Evolutionary conservation across 1,140 invertebrate genomes (phyloP).

Genomic region (Hylyphantes graminicola): DNA sequence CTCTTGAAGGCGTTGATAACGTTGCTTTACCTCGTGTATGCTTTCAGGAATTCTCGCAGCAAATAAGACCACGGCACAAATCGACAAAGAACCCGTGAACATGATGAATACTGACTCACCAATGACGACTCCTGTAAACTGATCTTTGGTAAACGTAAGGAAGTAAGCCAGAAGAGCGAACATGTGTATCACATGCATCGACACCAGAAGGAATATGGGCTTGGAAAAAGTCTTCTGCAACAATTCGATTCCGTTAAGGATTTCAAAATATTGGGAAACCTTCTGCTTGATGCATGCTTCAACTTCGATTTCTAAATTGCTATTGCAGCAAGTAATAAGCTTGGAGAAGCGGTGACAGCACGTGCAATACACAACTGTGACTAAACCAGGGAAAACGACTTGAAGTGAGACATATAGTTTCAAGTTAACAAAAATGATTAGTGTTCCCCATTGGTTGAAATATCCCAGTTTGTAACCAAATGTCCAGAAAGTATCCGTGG

Average conservation of each 20-base stretch:
- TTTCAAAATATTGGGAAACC: slow-evolving; percentile 7
- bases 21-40: background rate
- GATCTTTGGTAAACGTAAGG: background rate
- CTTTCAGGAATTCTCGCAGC: slow-evolving; percentile 14
- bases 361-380: slow-evolving; percentile 9
- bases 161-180: slow-evolving; percentile 29
- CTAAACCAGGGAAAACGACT: slow-evolving; percentile 9
- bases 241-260: background rate
- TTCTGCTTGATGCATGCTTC: background rate
- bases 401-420: slow-evolving; percentile 5
- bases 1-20: background rate
- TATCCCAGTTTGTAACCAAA: slow-evolving; percentile 15
- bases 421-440: slow-evolving; percentile 1
- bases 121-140: slow-evolving; percentile 1
- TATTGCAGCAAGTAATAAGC: background rate
- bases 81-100: background rate
- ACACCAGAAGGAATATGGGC: slow-evolving; percentile 25
- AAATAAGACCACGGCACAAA: slow-evolving; percentile 10
- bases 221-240: slow-evolving; percentile 10
- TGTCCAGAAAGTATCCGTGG: slow-evolving; percentile 8
- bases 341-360: slow-evolving; percentile 7
- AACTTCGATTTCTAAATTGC: background rate
- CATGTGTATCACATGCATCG: slow-evolving; percentile 32
- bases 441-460: background rate
- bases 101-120: background rate